Base-by-base conservation (phyloP, 2,888 invertebrate genomes). In the Cecidostiba fungosa region DNA sequence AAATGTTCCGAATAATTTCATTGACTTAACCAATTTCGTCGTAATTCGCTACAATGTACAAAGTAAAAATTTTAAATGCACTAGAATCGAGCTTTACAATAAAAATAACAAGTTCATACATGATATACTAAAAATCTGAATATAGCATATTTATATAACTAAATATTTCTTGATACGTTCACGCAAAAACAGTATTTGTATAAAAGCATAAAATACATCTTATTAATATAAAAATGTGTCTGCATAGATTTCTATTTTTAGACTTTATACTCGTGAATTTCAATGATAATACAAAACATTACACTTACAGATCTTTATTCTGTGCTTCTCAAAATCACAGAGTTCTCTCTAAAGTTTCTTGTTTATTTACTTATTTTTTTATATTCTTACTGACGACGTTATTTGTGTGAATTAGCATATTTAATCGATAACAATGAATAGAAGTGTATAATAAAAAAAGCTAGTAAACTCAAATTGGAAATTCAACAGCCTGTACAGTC, bases 401-500 rank as follows among this genome's bases (percentile, higher is more conserved):
- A 66, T 72, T 82, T 78, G 10, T 77, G 77, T 70, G 23, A 39
- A 76, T 76, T 77, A 69, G 43, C 23, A 80, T 82, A 79, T 82
- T 54, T 77, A 76, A 72, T 14, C 82, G 72, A 80, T 81, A 87
- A 87, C 81, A 81, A 59, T 80, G 14, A 87, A 87, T 89, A 88
- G 81, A 89, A 88, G 87, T 88, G 85, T 87, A 87, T 81, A 79
- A 85, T 85, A 76, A 88, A 88, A 87, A 84, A 87, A 87, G 86
- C 85, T 85, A 87, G 85, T 87, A 86, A 84, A 86, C 87, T 82
- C 77, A 86, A 87, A 83, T 82, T 83, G 79, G 86, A 87, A 89
- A 89, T 88, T 88, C 70, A 89, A 89, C 88, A 89, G 88, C 88
- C 88, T 89, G 85, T 89, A 88, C 86, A 88, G 88, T 87, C 87